phyloP scores from a whole-genome alignment of 2,888 invertebrate species.

The Chrysomela aeneicollis region DNA sequence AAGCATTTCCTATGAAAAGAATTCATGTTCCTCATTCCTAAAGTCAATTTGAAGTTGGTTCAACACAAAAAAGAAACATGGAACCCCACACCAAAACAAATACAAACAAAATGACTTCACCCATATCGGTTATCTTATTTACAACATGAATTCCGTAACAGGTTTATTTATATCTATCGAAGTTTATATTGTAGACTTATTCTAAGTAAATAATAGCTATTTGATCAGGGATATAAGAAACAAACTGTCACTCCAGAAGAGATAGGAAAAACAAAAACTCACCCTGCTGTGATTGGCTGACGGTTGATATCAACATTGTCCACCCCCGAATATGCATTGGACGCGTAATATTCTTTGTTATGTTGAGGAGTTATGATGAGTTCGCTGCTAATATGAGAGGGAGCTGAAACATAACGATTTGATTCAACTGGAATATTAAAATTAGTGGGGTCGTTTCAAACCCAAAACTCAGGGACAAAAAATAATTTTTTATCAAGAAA shows the following conservation, averaged over 20 bases:
- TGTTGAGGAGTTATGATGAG: slow-evolving; percentile 57
- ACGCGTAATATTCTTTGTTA: slow-evolving; percentile 55
- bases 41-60: no score
- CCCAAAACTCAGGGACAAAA: no score
- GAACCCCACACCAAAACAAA: background rate
- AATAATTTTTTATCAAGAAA: no score
- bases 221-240: background rate
- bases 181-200: background rate
- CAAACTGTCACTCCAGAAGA: background rate
- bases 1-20: no score
- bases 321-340: slow-evolving; percentile 56
- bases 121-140: background rate
- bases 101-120: background rate
- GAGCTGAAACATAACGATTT: slow-evolving; percentile 51
- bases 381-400: slow-evolving; percentile 59
- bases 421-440: no score
- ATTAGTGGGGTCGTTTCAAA: no score
- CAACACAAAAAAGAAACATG: background rate
- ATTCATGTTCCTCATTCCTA: no score
- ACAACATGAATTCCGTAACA: background rate
- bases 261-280: slow-evolving; percentile 51
- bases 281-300: slow-evolving; percentile 73
- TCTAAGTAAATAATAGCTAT: background rate
- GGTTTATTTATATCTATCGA: background rate
- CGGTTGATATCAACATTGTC: slow-evolving; percentile 71